Conservation (phyloP, 2,888 invertebrate genomes). For the Noctua janthe region DNA sequence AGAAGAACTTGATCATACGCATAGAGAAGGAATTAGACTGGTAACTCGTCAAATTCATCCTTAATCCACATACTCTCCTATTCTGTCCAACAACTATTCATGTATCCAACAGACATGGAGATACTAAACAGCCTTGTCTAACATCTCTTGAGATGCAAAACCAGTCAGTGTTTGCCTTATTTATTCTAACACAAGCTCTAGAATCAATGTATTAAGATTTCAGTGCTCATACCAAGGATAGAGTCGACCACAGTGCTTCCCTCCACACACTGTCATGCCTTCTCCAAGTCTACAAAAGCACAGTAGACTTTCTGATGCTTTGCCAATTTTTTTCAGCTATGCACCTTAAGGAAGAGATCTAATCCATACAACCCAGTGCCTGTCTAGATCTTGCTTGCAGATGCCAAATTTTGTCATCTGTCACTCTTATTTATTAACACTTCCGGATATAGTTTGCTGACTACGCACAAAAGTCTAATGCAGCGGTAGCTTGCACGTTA, state of each 20-base stretch:
- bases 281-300: not conserved
- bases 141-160: not conserved
- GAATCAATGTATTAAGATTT: not conserved
- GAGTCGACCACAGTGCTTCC: not conserved
- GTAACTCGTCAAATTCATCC: not conserved
- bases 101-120: not conserved
- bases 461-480: not conserved
- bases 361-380: not conserved
- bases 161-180: not conserved
- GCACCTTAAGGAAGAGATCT: not conserved
- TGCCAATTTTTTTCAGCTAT: not conserved
- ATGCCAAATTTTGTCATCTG: not conserved
- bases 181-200: not conserved
- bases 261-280: not conserved
- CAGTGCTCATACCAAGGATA: not conserved
- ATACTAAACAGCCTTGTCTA: not conserved
- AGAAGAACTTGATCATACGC: not conserved
- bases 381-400: not conserved
- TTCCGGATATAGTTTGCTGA: not conserved
- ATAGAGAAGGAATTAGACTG: not conserved
- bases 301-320: not conserved
- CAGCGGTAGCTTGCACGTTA: not conserved
- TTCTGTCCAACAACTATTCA: not conserved
- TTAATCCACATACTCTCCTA: not conserved
- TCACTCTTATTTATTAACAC: not conserved